Percentiles rank a stretch among this genome's conserved stretches.
phyloP scores from a whole-genome alignment of 2,797 vertebrate species.

The Cuculus canorus region DNA sequence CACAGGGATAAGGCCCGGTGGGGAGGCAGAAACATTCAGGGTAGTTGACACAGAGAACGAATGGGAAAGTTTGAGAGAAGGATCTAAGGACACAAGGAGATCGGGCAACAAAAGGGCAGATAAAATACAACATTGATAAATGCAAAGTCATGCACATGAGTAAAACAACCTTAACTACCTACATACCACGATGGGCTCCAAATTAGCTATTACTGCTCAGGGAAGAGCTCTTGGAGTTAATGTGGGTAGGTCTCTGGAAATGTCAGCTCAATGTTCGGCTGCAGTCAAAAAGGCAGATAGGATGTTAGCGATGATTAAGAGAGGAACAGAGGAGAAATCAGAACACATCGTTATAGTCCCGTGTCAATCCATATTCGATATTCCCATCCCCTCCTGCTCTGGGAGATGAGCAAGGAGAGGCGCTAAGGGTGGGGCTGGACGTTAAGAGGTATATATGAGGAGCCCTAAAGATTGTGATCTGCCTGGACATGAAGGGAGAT shows the following conservation, averaged over 20 bases:
- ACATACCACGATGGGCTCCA: not conserved
- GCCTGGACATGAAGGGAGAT: not conserved
- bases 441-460: fast-evolving
- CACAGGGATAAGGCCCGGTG: fast-evolving
- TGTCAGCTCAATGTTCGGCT: slow-evolving; percentile 37
- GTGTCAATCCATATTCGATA: not conserved
- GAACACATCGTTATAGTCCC: not conserved
- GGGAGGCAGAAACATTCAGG: not conserved
- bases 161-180: slow-evolving; percentile 17
- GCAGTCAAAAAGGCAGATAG: slow-evolving; percentile 11
- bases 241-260: slow-evolving; percentile 35
- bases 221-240: slow-evolving; percentile 9
- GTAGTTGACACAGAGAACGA: not conserved
- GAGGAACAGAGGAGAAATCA: slow-evolving; percentile 27
- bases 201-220: not conserved
- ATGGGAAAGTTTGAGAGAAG: not conserved
- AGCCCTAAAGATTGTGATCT: not conserved
- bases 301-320: not conserved
- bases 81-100: not conserved
- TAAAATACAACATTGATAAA: slow-evolving; percentile 12
- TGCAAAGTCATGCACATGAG: slow-evolving; percentile 47
- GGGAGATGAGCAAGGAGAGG: not conserved
- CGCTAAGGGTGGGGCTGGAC: not conserved
- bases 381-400: not conserved
- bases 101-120: not conserved